Base-by-base conservation (phyloP, 2,888 invertebrate species). In the Sympetrum striolatum region DNA sequence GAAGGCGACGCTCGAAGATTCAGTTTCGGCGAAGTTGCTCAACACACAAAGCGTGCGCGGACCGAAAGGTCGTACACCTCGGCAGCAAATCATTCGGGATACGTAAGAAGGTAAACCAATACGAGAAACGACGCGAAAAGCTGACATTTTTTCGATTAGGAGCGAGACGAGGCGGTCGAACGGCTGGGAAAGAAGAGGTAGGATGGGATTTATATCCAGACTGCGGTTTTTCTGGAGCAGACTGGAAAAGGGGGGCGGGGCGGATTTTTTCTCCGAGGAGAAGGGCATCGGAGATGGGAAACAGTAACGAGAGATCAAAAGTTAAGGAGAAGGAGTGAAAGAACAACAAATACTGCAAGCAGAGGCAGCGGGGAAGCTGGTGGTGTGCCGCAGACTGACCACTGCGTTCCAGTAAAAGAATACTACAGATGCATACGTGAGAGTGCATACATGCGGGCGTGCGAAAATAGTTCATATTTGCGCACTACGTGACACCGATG, bases 331-430 rank as follows among this genome's bases (percentile, higher is more conserved):
- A 39, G 39, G 44, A 44, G 44, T 44, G 44, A 73, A 73, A 73
- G 31, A 73, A 73, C 73, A 25, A 73, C 25, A 73, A 53, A 53
- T 18, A 53, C 15, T 18, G 1, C 18, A 18, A 53, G n/a, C 64
- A 64, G 64, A 3, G 0, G 64, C 22, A 25, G 64, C 3, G 25
- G 64, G 25, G 25, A 73, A 73, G 31, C 31, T 31, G 15, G 86
- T n/a, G 86, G 86, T 39, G n/a, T 60, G 60, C 86, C 86, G 86
- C 86, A 86, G 37, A 60, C 31, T 86, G 86, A 86, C 86, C 86
- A 60, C 86, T n/a, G 86, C 86, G 86, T 60, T 64, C 58, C 12
- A 31, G 4, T 31, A 25, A 25, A 73, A 14, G 73, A 73, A 73
- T 31, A 6, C 31, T 10, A 31, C 31, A 12, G 25, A 73, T 73